These are phyloP conservation scores for Onthophagus taurus DNA, from an alignment of 1,140 invertebrate genomes.

Conservation along the genomic window DNA sequence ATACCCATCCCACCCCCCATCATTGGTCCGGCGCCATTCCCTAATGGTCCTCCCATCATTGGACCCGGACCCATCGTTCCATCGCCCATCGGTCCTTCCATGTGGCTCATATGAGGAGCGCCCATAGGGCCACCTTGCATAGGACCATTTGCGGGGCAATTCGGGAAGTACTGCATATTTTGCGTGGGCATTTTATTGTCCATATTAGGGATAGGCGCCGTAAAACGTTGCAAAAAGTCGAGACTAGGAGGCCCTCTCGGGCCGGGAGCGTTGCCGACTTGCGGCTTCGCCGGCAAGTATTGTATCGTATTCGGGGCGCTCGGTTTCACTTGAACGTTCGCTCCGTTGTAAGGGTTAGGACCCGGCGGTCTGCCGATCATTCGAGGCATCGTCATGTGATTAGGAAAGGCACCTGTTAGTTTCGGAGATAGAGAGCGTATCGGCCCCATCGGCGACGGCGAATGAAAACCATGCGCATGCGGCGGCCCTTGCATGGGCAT, in stretches of 20 bases:
- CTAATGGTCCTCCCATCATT: conserved; percentile 40
- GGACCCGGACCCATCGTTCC: conserved; percentile 44
- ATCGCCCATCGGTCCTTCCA: conserved; percentile 38
- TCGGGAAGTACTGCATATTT: conserved; percentile 66
- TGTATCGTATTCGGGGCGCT: conserved; percentile 96
- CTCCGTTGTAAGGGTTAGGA: conserved; percentile 64
- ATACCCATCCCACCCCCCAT: conserved; percentile 38
- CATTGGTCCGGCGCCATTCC: conserved; percentile 32
- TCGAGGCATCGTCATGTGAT: conserved; percentile 36
- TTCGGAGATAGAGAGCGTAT: conserved; percentile 40
- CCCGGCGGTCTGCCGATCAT: conserved; percentile 47
- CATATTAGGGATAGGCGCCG: conserved; percentile 63
- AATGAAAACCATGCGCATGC: conserved; percentile 35
- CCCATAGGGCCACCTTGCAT: conserved; percentile 38
- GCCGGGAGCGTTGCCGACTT: conserved; percentile 52
- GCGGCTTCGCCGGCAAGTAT: conserved; percentile 86
- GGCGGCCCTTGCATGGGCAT: conserved; percentile 35
- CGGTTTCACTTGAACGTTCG: conserved; percentile 88
- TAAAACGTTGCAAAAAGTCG: conserved; percentile 84
- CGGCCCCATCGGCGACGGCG: conserved; percentile 38
- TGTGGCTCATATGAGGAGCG: conserved; percentile 38
- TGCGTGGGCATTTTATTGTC: conserved; percentile 61
- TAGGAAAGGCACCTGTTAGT: conserved; percentile 37
- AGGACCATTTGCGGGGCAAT: conserved; percentile 40
- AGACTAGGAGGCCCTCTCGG: conserved; percentile 77